Evolutionary conservation across 2,113 vertebrate genomes (phyloP), one percentile per base, ranked within the genome.

Genomic region (Nothobranchius kuhntae): DNA sequence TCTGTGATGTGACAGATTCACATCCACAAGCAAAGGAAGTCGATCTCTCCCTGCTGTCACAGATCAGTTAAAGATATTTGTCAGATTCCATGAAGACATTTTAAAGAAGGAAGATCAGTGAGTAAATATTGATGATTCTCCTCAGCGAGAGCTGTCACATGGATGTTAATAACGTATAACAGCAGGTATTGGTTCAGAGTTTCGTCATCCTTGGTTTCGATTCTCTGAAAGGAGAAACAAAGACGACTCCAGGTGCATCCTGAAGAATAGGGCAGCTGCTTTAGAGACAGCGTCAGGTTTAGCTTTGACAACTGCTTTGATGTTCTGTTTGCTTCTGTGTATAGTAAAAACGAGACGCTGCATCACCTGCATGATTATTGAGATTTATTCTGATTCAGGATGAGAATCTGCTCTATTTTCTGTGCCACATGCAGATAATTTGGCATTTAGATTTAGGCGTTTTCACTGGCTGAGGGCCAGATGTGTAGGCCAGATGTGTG

Each of bases 261-360:
- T 59, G n/a, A 73, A 14, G n/a, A 64, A 72, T 58, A 26, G 58
- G 70, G 73, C 35, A 0, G 55, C 57, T 35, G 38, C 72, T 56
- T 64, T 51, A 47, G 50, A 65, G 63, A 13, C 51, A 30, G 65
- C 9, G 77, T 62, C 54, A 42, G 68, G 10, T 63, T 75, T 38
- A 9, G 61, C 67, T 50, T 72, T 40, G 62, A 64, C 30, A 66
- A 77, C 50, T 0, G 13, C 61, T 78, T 84, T 53, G 73, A 84
- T 85, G 0, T 55, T 68, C 53, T 59, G 1, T 63, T 59, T 24
- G 13, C 46, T 9, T 30, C 36, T 61, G 46, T 61, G 10, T 60
- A 21, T 44, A 44, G 40, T 61, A 12, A 15, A 57, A 58, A 57
- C 21, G 47, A 51, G 57, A 56, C 45, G 36, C 62, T n/a, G 24